A percentile compares a stretch with the other conserved stretches of the same genome.
Conservation (phyloP, 1,140 invertebrate species). For the Caligus rogercresseyi region DNA sequence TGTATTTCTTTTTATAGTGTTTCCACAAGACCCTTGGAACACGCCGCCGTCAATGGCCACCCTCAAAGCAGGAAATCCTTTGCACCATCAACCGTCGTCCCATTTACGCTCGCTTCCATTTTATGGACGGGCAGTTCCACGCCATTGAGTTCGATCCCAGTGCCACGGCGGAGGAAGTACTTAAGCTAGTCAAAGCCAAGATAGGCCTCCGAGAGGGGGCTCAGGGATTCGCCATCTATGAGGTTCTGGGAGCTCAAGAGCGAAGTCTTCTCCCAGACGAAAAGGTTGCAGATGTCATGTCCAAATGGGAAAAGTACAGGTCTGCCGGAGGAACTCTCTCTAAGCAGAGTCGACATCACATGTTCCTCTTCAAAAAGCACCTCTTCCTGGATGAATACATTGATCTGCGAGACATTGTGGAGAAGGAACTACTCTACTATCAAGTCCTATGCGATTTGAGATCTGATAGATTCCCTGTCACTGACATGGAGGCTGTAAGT, state of each 20-base stretch:
- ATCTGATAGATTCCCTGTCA: constrained; percentile 72
- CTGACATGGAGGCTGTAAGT: constrained; percentile 76
- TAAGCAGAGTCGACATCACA: constrained; percentile 18
- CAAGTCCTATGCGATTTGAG: constrained; percentile 75
- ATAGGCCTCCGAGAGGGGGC: constrained; percentile 69
- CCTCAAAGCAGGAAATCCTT: constrained; percentile 75
- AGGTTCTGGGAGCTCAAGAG: constrained; percentile 59
- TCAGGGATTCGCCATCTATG: constrained; percentile 58
- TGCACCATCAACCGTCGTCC: constrained; percentile 75
- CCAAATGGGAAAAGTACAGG: constrained; percentile 57
- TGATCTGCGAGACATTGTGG: constrained; percentile 65
- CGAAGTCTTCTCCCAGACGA: constrained; percentile 61
- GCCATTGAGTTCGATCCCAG: constrained; percentile 86
- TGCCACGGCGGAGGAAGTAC: constrained; percentile 71
- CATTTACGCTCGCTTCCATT: constrained; percentile 74
- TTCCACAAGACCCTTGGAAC: constrained; percentile 67
- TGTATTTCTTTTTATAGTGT: constrained; percentile 40
- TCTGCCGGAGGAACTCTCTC: constrained; percentile 20
- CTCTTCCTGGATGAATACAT: constrained; percentile 69
- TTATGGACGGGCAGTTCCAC: constrained; percentile 86
- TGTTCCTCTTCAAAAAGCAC: constrained; percentile 74
- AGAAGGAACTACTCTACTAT: constrained; percentile 89
- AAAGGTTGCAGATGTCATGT: constrained; percentile 78
- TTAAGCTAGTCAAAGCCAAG: constrained; percentile 72
- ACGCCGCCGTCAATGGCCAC: constrained; percentile 67